Evolutionary conservation across 2,888 invertebrate genomes (phyloP), one percentile per base, ranked within the genome.

Genomic region (Zeuzera pyrina): DNA sequence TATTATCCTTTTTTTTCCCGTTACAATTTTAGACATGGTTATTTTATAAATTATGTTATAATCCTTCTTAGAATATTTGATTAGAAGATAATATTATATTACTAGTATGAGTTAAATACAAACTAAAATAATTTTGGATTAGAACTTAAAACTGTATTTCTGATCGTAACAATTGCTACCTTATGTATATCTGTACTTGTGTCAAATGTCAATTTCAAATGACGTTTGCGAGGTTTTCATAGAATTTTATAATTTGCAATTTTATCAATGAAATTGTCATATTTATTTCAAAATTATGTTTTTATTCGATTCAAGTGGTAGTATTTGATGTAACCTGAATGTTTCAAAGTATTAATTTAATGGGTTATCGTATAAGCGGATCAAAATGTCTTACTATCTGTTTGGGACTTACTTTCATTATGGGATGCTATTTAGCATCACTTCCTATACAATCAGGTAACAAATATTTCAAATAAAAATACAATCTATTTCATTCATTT

Each of bases 371-470:
- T 38, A 40, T 81, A 37, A 65, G 54, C 27, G 47, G 63, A 13
- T 72, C 74, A 39, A 79, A 65, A 78, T 81, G 78, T 54, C 66
- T 84, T 15, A 52, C 58, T 31, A 41, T 73, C 23, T 81, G 79
- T 52, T 52, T 84, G 25, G 49, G 73, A 21, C 44, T 81, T 39
- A 79, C 81, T 34, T 76, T 83, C 40, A 55, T 81, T 13, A 66
- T 78, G 64, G 79, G 79, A 30, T 81, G 78, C 41, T 79, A 71
- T 62, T 60, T 84, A 43, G 79, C 83, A 3, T 73, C 72, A 28
- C 53, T 81, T 50, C 79, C 83, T 28, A 67, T 83, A 46, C 62
- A 65, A 54, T 55, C 52, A 50, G 78, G 78, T 77, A 36, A 59
- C 62, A 31, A 38, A 33, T 33, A 38, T 3, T 29, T 15, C 12